Conservation (phyloP, 92 coral and sea anemone genomes). For the Epizoanthus fatuus region DNA sequence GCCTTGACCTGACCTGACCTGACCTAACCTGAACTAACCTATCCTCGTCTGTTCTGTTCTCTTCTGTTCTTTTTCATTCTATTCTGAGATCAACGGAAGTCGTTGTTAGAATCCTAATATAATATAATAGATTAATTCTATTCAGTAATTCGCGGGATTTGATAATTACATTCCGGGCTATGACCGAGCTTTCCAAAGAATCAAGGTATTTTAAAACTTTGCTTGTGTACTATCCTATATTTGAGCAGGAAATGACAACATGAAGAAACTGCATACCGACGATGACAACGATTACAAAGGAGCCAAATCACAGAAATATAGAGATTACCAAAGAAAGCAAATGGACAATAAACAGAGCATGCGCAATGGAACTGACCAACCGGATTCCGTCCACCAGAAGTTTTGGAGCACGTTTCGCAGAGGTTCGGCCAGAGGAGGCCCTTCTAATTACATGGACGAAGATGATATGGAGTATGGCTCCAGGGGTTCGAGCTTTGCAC, state of each 20-base stretch:
- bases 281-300: not conserved
- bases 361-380: not conserved
- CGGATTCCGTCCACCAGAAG: slow-evolving; percentile 30
- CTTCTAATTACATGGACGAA: not conserved
- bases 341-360: not conserved
- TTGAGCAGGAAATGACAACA: not conserved
- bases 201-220: too few relatives aligned
- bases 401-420: slow-evolving; percentile 41
- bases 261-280: not conserved
- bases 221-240: not conserved
- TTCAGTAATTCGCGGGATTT: too few relatives aligned
- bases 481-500: slow-evolving; percentile 33
- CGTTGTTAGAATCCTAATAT: too few relatives aligned
- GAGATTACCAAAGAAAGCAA: not conserved
- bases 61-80: too few relatives aligned
- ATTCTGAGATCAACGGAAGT: too few relatives aligned
- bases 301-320: not conserved
- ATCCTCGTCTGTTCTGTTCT: too few relatives aligned
- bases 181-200: too few relatives aligned
- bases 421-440: not conserved
- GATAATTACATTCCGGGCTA: too few relatives aligned
- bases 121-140: too few relatives aligned
- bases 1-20: too few relatives aligned
- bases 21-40: too few relatives aligned
- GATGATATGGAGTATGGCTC: slow-evolving; percentile 1